Evolutionary conservation across 1,140 invertebrate genomes (phyloP).

Genomic region (Vanessa atalanta): DNA sequence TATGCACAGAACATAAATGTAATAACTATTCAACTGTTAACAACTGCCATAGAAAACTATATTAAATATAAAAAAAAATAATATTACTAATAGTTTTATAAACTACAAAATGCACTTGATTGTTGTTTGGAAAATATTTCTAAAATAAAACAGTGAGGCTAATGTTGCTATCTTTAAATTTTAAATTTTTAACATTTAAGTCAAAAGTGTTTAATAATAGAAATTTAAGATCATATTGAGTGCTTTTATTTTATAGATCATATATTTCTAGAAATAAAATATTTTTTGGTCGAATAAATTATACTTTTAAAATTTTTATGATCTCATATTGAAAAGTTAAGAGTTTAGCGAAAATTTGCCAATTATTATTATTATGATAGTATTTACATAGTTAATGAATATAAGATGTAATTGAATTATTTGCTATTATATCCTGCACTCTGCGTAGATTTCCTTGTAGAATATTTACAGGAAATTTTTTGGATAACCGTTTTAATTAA

Average conservation of each 20-base stretch:
- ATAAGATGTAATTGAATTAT: neutral
- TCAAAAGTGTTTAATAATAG: no score
- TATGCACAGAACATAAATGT: conserved; percentile 1
- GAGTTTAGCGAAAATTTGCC: conserved; percentile 7
- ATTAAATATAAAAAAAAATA: neutral
- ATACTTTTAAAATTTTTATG: neutral
- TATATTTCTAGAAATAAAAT: neutral
- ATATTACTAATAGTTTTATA: conserved; percentile 10
- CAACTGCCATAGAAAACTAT: conserved; percentile 3
- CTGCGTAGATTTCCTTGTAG: neutral
- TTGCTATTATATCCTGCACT: neutral
- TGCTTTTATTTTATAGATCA: neutral
- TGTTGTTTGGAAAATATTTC: neutral
- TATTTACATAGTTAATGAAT: neutral
- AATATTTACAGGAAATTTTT: neutral
- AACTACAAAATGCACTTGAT: neutral
- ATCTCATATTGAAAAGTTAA: conserved; percentile 5
- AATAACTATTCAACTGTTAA: neutral
- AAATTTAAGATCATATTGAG: neutral
- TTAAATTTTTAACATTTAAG: neutral
- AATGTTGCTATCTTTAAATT: conserved; percentile 2
- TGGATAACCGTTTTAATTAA: no score
- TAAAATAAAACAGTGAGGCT: neutral
- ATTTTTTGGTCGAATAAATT: neutral
- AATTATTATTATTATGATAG: conserved; percentile 1